Conservation (phyloP, 92 coral and sea anemone genomes). For the Parazoanthus atlanticus region DNA sequence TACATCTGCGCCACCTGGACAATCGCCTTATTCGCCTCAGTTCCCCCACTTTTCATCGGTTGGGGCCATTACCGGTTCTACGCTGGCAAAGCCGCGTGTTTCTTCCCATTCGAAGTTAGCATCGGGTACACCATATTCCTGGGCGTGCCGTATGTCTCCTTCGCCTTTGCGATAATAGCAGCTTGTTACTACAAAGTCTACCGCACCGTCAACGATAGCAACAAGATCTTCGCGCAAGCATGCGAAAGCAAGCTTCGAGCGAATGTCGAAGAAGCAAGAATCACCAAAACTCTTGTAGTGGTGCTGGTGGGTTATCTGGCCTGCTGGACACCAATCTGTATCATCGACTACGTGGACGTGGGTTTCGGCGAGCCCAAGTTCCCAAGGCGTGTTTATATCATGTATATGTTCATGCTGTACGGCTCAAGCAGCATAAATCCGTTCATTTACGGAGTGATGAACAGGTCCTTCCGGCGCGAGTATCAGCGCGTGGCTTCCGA, state of each 20-base stretch:
- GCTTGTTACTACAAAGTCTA: slow-evolving; percentile 32
- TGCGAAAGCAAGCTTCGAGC: slow-evolving; percentile 26
- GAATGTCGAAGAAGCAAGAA: slow-evolving; percentile 42
- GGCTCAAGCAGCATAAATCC: slow-evolving; percentile 45
- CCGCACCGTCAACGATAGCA: slow-evolving; percentile 24
- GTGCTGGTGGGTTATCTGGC: slow-evolving; percentile 27
- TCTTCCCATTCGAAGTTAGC: slow-evolving; percentile 40
- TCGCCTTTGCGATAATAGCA: slow-evolving; percentile 32
- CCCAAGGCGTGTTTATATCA: slow-evolving; percentile 32
- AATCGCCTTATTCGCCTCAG: slow-evolving; percentile 32
- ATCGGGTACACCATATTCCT: slow-evolving; percentile 29
- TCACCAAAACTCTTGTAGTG: slow-evolving; percentile 35
- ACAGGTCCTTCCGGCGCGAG: slow-evolving; percentile 29
- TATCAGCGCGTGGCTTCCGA: slow-evolving; percentile 12
- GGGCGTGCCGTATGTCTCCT: slow-evolving; percentile 16
- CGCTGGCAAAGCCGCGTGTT: slow-evolving; percentile 35
- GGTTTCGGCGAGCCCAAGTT: slow-evolving; percentile 20
- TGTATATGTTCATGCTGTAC: slow-evolving; percentile 33
- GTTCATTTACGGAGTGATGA: slow-evolving; percentile 39
- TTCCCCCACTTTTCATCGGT: slow-evolving; percentile 29
- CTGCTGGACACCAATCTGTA: slow-evolving; percentile 37
- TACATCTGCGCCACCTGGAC: slow-evolving; percentile 31
- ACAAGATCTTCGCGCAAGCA: slow-evolving; percentile 21
- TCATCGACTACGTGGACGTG: slow-evolving; percentile 38
- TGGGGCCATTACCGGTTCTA: slow-evolving; percentile 41